Conservation (phyloP, 2,797 vertebrate species). For the Thalassophryne amazonica region DNA sequence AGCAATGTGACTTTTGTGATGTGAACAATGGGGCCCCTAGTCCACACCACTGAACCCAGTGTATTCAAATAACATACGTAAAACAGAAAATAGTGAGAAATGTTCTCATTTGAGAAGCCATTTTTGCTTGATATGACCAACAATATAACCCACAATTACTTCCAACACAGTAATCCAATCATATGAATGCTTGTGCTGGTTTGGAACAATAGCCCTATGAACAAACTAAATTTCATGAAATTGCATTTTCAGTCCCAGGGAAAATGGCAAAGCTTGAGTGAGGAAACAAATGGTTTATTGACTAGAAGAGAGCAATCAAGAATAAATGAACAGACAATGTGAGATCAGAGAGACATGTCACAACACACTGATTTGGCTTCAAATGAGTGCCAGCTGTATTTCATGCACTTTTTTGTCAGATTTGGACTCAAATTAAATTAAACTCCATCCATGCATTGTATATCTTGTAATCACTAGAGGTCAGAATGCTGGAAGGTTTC, state of each 20-base stretch:
- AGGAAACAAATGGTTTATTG: slow-evolving; percentile 14
- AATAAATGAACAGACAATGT: slow-evolving; percentile 10
- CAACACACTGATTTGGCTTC: slow-evolving; percentile 1
- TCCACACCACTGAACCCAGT: too few species aligned
- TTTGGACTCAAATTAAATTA: slow-evolving; percentile 46
- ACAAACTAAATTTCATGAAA: background rate
- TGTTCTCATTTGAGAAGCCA: too few species aligned
- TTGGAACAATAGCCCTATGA: background rate
- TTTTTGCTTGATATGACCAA: too few species aligned
- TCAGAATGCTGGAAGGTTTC: slow-evolving; percentile 33
- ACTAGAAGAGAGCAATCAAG: slow-evolving; percentile 12
- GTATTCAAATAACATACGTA: too few species aligned
- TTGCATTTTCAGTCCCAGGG: background rate
- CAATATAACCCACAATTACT: too few species aligned
- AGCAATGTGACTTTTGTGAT: too few species aligned
- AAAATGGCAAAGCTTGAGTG: background rate
- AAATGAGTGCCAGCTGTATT: slow-evolving; percentile 1
- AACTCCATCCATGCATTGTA: slow-evolving; percentile 37
- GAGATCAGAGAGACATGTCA: background rate
- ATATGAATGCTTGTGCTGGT: background rate
- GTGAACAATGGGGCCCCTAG: too few species aligned
- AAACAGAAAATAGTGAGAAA: too few species aligned
- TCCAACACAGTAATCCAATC: too few species aligned
- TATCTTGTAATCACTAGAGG: slow-evolving; percentile 44
- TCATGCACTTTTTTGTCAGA: slow-evolving; percentile 15